Evolutionary conservation across 35 echinoderm and acorn worm species (phyloP), one percentile per base, ranked within the genome.

Genomic region (Anneissia japonica): DNA sequence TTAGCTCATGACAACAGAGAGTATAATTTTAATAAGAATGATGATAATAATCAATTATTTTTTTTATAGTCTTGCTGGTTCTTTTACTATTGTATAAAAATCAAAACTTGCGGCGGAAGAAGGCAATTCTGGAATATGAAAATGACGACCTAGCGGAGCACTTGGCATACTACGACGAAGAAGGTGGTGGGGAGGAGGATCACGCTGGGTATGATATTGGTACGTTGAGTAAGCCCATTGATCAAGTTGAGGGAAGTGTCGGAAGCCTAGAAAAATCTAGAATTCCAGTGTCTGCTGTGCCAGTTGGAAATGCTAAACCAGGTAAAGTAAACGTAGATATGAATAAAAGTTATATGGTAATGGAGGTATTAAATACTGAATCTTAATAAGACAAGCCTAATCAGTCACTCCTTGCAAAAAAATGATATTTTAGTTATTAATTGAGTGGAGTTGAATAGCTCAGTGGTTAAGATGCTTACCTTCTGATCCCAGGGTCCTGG

Each of bases 111-210:
- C 5, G 21, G 26, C 11, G 51, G 26, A 1, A 6, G 21, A 64
- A 64, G 21, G 19, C 51, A 64, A 64, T 64, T 3, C 51, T 64
- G 19, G 51, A 64, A 19, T 64, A 16, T 9, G 51, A 12, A 23
- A 26, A 99, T 32, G 96, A 99, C 74, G 96, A 99, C 83, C 93
- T 99, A 45, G 56, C 86, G 17, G 96, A 99, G 87, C 91, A 99
- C 39, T 91, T 99, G 75, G 93, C 91, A 36, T 89, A 94, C 82
- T 99, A 99, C 46, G 90, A 99, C 38, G 96, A 99, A 74, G 96
- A 99, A 81, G 91, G 91, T 14, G 92, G 89, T 14, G 96, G 96
- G 11, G 92, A 94, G 84, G 79, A 94, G 72, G 92, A 94, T 56
- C 86, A 99, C n/a, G 92, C 91, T 74, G 89, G 89, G n/a, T 99